phyloP scores from a whole-genome alignment of 2,113 vertebrate species.

The Pithys albifrons region DNA sequence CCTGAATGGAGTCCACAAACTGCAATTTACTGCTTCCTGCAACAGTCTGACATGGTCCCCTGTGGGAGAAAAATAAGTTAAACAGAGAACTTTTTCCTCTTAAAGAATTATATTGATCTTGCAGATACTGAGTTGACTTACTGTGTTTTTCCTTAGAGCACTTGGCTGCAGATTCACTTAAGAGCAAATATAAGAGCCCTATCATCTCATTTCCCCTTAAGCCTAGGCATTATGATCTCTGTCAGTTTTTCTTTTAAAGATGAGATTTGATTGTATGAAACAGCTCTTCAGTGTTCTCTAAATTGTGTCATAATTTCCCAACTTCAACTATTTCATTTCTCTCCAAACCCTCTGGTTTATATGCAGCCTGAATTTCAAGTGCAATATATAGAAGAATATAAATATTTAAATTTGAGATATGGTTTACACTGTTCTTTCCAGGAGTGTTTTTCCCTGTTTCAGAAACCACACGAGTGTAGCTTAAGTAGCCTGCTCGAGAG shows the following conservation, averaged over 20 bases:
- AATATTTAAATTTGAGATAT: conserved; percentile 23
- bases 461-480: conserved; percentile 6
- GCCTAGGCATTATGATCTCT: neutral
- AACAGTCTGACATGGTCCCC: neutral
- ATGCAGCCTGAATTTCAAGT: neutral
- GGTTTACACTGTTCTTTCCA: neutral
- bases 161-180: conserved; percentile 37
- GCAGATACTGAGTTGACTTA: conserved; percentile 50
- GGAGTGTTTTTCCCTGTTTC: conserved; percentile 23
- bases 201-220: conserved; percentile 16
- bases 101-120: conserved; percentile 54
- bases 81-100: conserved; percentile 33
- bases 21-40: conserved; percentile 63
- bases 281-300: neutral
- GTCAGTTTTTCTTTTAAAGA: conserved; percentile 7
- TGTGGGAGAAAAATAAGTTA: conserved; percentile 28
- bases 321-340: neutral
- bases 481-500: neutral
- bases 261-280: neutral
- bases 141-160: conserved; percentile 34
- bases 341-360: neutral
- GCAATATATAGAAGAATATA: neutral
- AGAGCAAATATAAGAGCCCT: conserved; percentile 14
- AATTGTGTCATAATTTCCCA: neutral
- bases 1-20: conserved; percentile 20